Base-by-base conservation (phyloP, 2,113 vertebrate genomes). In the Dasyurus viverrinus region DNA sequence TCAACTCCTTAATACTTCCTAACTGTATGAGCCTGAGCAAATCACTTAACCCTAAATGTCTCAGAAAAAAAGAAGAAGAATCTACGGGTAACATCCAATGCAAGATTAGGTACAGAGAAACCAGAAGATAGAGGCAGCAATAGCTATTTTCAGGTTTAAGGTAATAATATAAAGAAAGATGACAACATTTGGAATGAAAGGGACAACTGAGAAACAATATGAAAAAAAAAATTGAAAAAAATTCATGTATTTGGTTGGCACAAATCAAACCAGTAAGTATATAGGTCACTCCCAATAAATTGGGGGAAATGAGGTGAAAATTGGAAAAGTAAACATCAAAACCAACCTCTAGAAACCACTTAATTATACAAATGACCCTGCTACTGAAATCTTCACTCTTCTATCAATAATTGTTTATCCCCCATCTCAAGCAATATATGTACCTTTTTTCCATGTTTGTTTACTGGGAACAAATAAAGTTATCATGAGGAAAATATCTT, bases 281-380 rank as follows among this genome's bases (percentile, higher is more conserved):
- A 4, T 2, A n/a, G 12, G 36, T 19, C 14, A 76, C 36, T 26
- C 27, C 89, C 91, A 54, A 90, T 68, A n/a, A 68, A 68, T 68
- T 68, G 30, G 60, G 30, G 3, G 6, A 19, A 76, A 76, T n/a
- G 36, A 76, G 36, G 4, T 76, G 91, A 53, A 76, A 54, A n/a
- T 89, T 90, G 91, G 95, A 92, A 95, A 76, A 25, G 30, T 54
- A 92, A 94, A 91, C 92, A 53, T 95, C 90, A 42, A 95, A 48
- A 26, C 93, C 36, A 76, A 27, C 27, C 11, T 92, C 47, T 36
- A 93, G n/a, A 42, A 91, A 76, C 26, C 90, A 94, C 30, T 24
- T 92, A 27, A 95, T 50, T 14, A 52, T 92, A 91, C 53, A 53
- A 50, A 30, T 25, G 84, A 92, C 36, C 95, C 55, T 94, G 92